Percentiles rank a stretch among this genome's conserved stretches.
These are phyloP conservation scores for Pantherophis vulpinus DNA, from an alignment of 2,797 vertebrate species.

Conservation along the genomic window DNA sequence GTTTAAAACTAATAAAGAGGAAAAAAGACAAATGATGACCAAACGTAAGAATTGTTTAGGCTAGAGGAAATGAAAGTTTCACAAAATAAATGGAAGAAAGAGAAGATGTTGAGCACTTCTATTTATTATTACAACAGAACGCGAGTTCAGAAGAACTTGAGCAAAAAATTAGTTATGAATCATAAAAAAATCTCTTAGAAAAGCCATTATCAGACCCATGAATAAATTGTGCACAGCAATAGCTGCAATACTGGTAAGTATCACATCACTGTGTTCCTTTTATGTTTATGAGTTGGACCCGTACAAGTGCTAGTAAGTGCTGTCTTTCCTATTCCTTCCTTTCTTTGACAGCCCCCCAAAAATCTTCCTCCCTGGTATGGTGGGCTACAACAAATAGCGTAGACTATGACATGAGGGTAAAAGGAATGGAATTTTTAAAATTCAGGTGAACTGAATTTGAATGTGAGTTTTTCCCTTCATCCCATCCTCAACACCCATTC, in stretches of 20 bases:
- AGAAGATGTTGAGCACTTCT: background rate
- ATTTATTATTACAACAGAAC: background rate
- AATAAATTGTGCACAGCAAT: background rate
- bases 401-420: background rate
- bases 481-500: background rate
- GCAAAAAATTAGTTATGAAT: background rate
- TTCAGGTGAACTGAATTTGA: background rate
- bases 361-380: background rate
- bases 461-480: too few species aligned
- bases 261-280: background rate
- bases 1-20: slow-evolving; percentile 8
- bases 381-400: background rate
- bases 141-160: background rate
- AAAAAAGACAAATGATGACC: slow-evolving; percentile 1
- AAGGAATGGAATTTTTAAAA: background rate
- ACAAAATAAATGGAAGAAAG: background rate
- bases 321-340: background rate
- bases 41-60: background rate
- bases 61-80: background rate
- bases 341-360: background rate
- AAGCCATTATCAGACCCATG: background rate
- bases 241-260: background rate
- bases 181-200: background rate
- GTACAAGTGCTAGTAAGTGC: background rate
- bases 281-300: background rate